Percentiles rank a stretch among this genome's conserved stretches.
phyloP scores from a whole-genome alignment of 2,888 invertebrate genomes.

The Dicyrtomina minuta region DNA sequence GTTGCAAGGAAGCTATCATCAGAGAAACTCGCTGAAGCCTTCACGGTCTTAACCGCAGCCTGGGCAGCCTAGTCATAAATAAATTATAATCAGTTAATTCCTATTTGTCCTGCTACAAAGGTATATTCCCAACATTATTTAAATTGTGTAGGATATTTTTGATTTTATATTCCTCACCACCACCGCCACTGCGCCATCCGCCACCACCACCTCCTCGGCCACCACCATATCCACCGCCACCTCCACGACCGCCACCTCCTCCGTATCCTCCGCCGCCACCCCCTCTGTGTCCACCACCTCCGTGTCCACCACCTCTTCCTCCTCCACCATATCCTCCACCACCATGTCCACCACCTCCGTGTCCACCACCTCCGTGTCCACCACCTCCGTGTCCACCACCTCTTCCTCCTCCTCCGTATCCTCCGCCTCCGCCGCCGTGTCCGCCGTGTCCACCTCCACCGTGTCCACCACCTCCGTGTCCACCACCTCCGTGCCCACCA shows the following conservation, averaged over 20 bases:
- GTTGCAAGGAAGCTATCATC: no score
- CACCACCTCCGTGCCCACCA: constrained; percentile 20
- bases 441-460: constrained; percentile 22
- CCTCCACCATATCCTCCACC: constrained; percentile 12
- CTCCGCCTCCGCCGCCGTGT: no score
- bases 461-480: constrained; percentile 18
- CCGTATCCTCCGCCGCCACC: constrained; percentile 20
- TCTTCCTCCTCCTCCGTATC: constrained; percentile 16
- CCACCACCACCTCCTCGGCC: constrained; percentile 7
- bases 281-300: constrained; percentile 12
- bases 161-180: no score
- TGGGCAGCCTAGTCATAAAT: no score
- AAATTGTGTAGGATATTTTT: no score
- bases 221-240: constrained; percentile 19
- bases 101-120: no score
- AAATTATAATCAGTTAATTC: no score
- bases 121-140: no score
- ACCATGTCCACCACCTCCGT: constrained; percentile 3
- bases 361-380: constrained; percentile 13
- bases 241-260: constrained; percentile 22
- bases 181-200: constrained; percentile 8
- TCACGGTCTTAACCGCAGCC: no score
- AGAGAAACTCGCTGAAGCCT: no score
- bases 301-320: constrained; percentile 4
- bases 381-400: constrained; percentile 16